These are phyloP conservation scores for Syngnathus rostellatus DNA, from an alignment of 2,797 vertebrate genomes.

Conservation along the genomic window DNA sequence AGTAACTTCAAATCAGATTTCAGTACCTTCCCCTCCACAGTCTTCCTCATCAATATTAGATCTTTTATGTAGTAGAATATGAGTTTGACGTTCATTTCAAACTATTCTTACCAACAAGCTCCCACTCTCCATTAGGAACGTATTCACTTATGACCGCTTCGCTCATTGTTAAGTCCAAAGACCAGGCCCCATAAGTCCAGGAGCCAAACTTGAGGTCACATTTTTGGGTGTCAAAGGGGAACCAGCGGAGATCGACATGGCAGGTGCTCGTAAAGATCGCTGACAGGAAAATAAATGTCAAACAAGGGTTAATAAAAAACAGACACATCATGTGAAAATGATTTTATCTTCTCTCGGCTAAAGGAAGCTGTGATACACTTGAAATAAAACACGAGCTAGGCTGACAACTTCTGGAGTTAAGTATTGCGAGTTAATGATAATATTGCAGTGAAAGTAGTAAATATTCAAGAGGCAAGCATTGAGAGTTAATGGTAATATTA, in stretches of 20 bases:
- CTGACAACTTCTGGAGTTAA: not conserved
- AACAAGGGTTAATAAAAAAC: not conserved
- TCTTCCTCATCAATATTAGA: not conserved
- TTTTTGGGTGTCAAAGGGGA: constrained; percentile 91
- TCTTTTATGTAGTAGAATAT: not conserved
- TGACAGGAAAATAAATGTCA: constrained; percentile 36
- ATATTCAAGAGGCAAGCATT: not conserved
- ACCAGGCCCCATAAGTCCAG: constrained; percentile 87
- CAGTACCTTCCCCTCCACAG: not conserved
- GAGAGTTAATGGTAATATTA: not conserved
- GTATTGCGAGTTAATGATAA: not conserved
- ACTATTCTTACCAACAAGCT: constrained; percentile 81
- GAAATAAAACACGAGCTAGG: not conserved
- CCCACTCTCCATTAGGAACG: constrained; percentile 90
- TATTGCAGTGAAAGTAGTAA: not conserved
- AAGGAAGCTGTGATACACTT: not conserved
- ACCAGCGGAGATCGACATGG: constrained; percentile 92
- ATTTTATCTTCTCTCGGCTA: too few species aligned
- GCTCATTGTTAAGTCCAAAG: constrained; percentile 83
- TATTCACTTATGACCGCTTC: constrained; percentile 71
- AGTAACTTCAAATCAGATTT: not conserved
- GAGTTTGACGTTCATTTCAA: not conserved
- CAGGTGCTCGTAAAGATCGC: constrained; percentile 95
- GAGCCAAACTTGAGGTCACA: constrained; percentile 95
- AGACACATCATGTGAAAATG: not conserved